Evolutionary conservation across 2,113 vertebrate genomes (phyloP).

Genomic region (Dipodomys merriami): DNA sequence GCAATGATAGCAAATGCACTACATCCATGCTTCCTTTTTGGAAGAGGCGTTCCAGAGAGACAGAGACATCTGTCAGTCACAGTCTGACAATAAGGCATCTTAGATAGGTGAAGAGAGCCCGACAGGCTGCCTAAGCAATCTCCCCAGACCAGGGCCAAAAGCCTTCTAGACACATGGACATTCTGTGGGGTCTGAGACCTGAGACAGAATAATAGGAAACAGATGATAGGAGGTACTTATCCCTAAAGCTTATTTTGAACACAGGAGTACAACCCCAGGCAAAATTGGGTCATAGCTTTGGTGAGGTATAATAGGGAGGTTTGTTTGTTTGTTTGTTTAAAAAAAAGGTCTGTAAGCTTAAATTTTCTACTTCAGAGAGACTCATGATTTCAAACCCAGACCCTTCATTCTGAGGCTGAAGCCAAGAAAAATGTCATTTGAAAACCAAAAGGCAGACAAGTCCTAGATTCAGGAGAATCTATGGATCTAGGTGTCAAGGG

Average conservation of each 20-base stretch:
- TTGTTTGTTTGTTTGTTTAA: not conserved
- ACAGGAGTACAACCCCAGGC: slow-evolving; percentile 10
- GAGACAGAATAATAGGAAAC: slow-evolving; percentile 48
- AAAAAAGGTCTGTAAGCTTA: not conserved
- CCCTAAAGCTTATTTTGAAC: slow-evolving; percentile 44
- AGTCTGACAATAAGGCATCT: not conserved
- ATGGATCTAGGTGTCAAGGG: not conserved
- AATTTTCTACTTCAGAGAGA: not conserved
- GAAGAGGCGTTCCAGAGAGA: too few species aligned
- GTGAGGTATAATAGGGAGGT: not conserved
- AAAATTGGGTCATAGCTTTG: slow-evolving; percentile 38
- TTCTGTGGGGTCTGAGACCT: slow-evolving; percentile 16
- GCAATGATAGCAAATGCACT: not conserved
- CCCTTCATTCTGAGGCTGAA: not conserved
- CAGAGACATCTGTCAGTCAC: not conserved
- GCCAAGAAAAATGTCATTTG: not conserved
- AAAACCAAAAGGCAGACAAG: not conserved
- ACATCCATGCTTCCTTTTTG: not conserved
- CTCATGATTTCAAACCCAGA: not conserved
- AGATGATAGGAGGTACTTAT: slow-evolving; percentile 29
- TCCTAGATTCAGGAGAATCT: not conserved
- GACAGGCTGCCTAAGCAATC: not conserved
- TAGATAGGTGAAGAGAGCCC: not conserved
- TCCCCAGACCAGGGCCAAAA: not conserved
- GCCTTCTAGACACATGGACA: not conserved